Evolutionary conservation across 2,797 vertebrate genomes (phyloP).

Genomic region (Hipposideros larvatus): DNA sequence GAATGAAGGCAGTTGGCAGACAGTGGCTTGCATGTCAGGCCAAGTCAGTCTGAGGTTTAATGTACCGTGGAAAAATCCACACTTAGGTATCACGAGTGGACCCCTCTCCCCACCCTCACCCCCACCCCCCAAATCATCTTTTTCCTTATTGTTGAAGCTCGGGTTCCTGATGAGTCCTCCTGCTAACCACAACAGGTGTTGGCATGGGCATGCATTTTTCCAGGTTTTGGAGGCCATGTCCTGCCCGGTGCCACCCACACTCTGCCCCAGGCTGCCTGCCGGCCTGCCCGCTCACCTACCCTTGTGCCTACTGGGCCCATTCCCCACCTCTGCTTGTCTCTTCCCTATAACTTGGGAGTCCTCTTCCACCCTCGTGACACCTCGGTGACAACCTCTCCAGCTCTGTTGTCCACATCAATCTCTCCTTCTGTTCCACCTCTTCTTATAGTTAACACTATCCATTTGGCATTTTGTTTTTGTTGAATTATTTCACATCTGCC

Average conservation of each 20-base stretch:
- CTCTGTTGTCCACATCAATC: fast-evolving
- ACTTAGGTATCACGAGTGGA: not conserved
- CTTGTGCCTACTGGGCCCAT: not conserved
- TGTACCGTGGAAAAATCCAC: not conserved
- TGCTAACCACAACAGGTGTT: no score
- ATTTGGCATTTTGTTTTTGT: not conserved
- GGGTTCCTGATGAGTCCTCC: not conserved
- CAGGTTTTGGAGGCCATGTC: not conserved
- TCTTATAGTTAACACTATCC: not conserved
- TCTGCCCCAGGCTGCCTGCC: not conserved
- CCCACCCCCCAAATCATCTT: not conserved
- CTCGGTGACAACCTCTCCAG: not conserved
- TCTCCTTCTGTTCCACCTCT: not conserved
- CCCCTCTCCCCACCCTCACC: not conserved
- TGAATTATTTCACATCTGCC: slow-evolving; percentile 52
- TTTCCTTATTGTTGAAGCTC: not conserved
- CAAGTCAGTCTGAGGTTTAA: not conserved
- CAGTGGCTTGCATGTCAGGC: not conserved
- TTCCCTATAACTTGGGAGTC: not conserved
- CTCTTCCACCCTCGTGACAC: not conserved
- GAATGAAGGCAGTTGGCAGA: not conserved
- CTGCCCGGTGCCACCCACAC: not conserved
- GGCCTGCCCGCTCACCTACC: not conserved
- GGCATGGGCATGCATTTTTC: not conserved
- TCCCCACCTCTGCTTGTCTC: not conserved